These are phyloP conservation scores for Leptopterna dolabrata DNA, from an alignment of 2,888 invertebrate genomes.

Conservation along the genomic window DNA sequence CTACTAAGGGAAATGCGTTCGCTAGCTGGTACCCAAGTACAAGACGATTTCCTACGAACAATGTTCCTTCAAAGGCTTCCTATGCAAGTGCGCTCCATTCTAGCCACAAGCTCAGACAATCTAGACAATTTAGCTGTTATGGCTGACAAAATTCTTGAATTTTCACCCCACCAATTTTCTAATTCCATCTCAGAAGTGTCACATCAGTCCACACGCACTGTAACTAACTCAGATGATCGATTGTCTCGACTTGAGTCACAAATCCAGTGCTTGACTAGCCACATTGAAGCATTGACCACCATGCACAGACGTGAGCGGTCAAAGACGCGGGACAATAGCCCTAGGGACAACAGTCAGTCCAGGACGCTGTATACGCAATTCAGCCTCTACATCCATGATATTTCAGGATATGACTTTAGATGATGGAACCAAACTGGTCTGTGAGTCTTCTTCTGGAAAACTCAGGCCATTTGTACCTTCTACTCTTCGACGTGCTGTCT, in stretches of 20 bases:
- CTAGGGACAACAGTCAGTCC: neutral
- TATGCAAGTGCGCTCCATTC: neutral
- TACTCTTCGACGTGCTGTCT: constrained; percentile 30
- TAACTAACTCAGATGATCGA: neutral
- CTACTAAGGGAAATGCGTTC: neutral
- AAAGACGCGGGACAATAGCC: neutral
- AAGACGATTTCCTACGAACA: constrained; percentile 1
- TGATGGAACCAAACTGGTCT: neutral
- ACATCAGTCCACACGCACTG: no score
- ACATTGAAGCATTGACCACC: neutral
- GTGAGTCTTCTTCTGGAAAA: neutral
- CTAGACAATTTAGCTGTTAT: constrained; percentile 21
- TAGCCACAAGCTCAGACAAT: neutral
- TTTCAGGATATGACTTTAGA: neutral
- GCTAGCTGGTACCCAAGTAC: neutral
- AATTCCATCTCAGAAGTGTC: neutral
- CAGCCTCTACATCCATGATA: neutral
- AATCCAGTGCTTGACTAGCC: neutral
- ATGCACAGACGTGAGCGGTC: neutral
- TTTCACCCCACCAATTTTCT: neutral
- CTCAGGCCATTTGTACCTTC: constrained; percentile 13
- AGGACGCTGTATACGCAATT: neutral
- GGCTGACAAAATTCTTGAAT: constrained; percentile 14
- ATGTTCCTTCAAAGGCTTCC: constrained; percentile 29
- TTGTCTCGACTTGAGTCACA: neutral